Evolutionary conservation across 2,888 invertebrate genomes (phyloP).

Genomic region (Campoletis raptor): DNA sequence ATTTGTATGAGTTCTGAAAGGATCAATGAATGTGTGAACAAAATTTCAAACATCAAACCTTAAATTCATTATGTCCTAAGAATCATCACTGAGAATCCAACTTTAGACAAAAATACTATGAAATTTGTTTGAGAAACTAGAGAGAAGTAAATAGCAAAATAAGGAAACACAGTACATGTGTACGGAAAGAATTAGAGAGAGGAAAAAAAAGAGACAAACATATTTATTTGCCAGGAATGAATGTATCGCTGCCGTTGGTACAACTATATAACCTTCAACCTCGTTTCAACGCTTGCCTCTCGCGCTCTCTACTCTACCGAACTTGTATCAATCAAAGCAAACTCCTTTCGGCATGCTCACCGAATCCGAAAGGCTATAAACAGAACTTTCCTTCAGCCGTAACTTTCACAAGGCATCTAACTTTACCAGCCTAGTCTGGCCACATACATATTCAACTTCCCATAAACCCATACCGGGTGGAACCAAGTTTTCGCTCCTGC

Average conservation of each 20-base stretch:
- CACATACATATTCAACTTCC: constrained; percentile 5
- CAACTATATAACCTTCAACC: constrained; percentile 22
- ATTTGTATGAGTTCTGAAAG: not conserved
- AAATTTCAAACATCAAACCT: not conserved
- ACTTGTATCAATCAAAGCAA: constrained; percentile 70
- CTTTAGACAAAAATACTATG: not conserved
- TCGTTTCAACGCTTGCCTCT: constrained; percentile 25
- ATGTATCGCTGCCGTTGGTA: not conserved
- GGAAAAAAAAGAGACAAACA: not conserved
- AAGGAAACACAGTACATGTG: not conserved
- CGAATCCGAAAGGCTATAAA: constrained; percentile 58
- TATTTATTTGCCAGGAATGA: not conserved
- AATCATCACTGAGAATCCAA: not conserved
- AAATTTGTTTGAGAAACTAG: not conserved
- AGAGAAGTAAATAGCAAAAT: not conserved
- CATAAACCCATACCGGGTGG: not conserved
- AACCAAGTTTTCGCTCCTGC: not conserved
- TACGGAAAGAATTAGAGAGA: not conserved
- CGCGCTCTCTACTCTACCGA: constrained; percentile 31
- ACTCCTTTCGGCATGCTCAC: constrained; percentile 39
- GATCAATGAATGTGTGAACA: not conserved
- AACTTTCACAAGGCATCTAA: constrained; percentile 41
- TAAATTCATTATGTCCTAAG: not conserved
- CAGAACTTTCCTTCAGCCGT: constrained; percentile 45
- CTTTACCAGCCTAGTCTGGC: constrained; percentile 28